Evolutionary conservation across 53 echinoderm and acorn worm species (phyloP), one percentile per base, ranked within the genome.

Genomic region (Echinarachnius parma): DNA sequence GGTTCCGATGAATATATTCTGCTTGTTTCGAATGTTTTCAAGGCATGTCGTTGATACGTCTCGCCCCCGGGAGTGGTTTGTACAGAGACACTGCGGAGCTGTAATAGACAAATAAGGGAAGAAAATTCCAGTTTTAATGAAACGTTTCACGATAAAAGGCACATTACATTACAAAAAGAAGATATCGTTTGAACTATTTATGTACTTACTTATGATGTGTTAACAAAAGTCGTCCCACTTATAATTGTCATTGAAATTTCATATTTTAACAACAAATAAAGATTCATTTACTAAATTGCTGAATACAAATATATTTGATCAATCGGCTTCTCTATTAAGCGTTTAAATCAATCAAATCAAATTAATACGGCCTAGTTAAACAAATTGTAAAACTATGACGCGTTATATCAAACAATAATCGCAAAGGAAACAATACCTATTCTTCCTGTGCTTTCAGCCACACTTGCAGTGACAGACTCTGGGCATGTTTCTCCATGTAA

Each of bases 31-130:
- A 20, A 68, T 49, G 21, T 21, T 34, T 8, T 68, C 52, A 11
- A 37, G 19, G 48, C 68, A 68, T 1, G 68, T 11, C 49, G 30
- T 29, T 3, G 68, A 52, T 49, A 68, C 33, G 1, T 0, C 18
- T 19, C 49, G 28, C 30, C 32, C 29, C 34, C 68, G 49, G 49
- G 30, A 47, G 5, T 20, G 32, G 22, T 29, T 10, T 22, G 48
- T 52, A 34, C 68, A 68, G 0, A 22, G 49, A 48, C 68, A 68
- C 34, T 68, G 68, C 11, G 52, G 18, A 48, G 29, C 68, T 68
- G 44, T 10, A 34, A 4, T 33, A 53, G 48, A 27, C 13, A 16
- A 28, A 48, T 42, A 15, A 9, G 2, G 3, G 31, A 48, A 66
- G 44, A 27, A 48, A 66, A 66, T 18, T 0, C 15, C 16, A 62